Evolutionary conservation across 2,797 vertebrate species (phyloP).

Genomic region (Sylvia borin): DNA sequence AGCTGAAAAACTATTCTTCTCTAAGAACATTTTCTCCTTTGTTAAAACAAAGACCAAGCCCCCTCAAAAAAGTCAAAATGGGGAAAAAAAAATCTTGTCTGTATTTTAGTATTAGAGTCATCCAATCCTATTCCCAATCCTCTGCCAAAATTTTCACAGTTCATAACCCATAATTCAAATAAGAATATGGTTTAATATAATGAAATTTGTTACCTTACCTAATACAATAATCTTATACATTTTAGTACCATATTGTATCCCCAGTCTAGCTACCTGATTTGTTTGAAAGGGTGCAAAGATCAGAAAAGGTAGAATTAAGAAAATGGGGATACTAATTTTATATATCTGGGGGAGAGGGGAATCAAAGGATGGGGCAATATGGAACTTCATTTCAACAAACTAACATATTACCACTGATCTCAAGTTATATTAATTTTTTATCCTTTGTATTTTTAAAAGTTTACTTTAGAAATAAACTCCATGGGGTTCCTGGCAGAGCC

Average conservation of each 20-base stretch:
- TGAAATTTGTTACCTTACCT: background rate
- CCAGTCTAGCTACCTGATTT: background rate
- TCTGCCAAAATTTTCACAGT: background rate
- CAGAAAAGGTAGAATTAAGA: background rate
- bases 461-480: slow-evolving; percentile 75
- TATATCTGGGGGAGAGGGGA: background rate
- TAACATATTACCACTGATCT: background rate
- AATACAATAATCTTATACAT: background rate
- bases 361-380: background rate
- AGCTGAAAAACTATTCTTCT: background rate
- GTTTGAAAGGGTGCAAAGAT: background rate
- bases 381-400: background rate
- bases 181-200: background rate
- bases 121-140: background rate
- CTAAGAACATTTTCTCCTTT: background rate
- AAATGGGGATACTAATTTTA: background rate
- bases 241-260: background rate
- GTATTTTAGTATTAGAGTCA: background rate
- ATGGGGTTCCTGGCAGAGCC: slow-evolving; percentile 73
- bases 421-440: background rate
- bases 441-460: slow-evolving; percentile 60
- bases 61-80: background rate
- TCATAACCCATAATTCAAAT: background rate
- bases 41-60: background rate
- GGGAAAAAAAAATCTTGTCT: background rate